phyloP scores from a whole-genome alignment of 2,797 vertebrate genomes.

The Apogon talboti region DNA sequence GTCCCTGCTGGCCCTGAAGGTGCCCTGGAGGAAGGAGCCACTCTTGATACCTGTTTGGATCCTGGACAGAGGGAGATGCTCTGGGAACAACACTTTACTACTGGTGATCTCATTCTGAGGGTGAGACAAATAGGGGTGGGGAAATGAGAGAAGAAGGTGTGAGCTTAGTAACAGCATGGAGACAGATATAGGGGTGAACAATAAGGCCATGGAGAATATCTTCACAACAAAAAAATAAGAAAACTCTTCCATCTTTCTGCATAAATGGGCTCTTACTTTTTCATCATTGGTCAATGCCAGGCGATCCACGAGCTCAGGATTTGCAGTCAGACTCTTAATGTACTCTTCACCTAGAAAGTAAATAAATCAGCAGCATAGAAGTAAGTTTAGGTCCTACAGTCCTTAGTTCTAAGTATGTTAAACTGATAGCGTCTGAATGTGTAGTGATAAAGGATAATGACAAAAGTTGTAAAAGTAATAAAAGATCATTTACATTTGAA shows the following conservation, averaged over 20 bases:
- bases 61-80: slow-evolving; percentile 93
- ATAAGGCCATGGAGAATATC: no score
- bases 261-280: slow-evolving; percentile 76
- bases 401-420: background rate
- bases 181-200: background rate
- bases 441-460: no score
- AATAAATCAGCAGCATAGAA: background rate
- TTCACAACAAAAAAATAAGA: no score
- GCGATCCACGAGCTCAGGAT: slow-evolving; percentile 94
- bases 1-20: slow-evolving; percentile 93
- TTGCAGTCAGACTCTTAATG: slow-evolving; percentile 91
- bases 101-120: slow-evolving; percentile 89
- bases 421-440: no score
- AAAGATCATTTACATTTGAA: slow-evolving; percentile 87
- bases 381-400: background rate
- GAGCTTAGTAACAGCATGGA: background rate
- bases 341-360: slow-evolving; percentile 91
- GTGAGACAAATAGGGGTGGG: background rate
- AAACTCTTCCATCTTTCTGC: background rate
- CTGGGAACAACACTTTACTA: slow-evolving; percentile 91
- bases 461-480: background rate
- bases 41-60: slow-evolving; percentile 95
- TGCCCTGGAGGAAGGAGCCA: slow-evolving; percentile 91
- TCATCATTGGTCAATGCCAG: slow-evolving; percentile 91
- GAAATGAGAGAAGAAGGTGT: background rate